Base-by-base conservation (phyloP, 2,888 invertebrate genomes). In the Eilema depressum region DNA sequence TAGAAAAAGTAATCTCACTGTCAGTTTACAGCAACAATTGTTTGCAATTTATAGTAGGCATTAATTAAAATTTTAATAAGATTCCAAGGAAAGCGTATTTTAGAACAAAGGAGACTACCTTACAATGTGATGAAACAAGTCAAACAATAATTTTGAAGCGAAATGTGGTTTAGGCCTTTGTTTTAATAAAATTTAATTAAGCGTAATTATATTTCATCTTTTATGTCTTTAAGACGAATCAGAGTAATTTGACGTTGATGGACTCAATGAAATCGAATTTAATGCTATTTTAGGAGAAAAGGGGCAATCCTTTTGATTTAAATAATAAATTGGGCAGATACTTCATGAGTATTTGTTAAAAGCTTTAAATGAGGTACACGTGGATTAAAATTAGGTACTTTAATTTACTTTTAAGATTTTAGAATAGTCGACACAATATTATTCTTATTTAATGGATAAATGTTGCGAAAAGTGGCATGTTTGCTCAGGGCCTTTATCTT, bases 21-120 rank as follows among this genome's bases (percentile, higher is more conserved):
- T 74, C 69, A 76, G 76, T 78, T 73, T 65, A 77, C 72, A 78
- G 76, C 83, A 86, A 85, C 83, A 86, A 88, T 85, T 86, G 80
- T 75, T 73, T 83, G 81, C 83, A 86, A 88, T 89, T 89, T 87
- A 87, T 89, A 87, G 85, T 84, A 86, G 79, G 82, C 87, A 89
- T 89, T 89, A 88, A 90, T 90, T 90, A 88, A 87, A 89, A 89
- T 82, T 89, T 89, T 90, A 90, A 90, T 90, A 91, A 89, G 86
- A 89, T 85, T 82, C 81, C 77, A 66, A 73, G 82, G 75, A 80
- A 83, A 89, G 84, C 88, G 80, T 84, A 83, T 87, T 89, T 80
- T 81, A 77, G 74, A 85, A 90, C 90, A 90, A 90, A 89, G 83
- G 83, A 80, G 83, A 80, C 79, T 83, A 85, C 84, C 85, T 84